Base-by-base conservation (phyloP, 2,797 vertebrate species). In the Aeoliscus strigatus region DNA sequence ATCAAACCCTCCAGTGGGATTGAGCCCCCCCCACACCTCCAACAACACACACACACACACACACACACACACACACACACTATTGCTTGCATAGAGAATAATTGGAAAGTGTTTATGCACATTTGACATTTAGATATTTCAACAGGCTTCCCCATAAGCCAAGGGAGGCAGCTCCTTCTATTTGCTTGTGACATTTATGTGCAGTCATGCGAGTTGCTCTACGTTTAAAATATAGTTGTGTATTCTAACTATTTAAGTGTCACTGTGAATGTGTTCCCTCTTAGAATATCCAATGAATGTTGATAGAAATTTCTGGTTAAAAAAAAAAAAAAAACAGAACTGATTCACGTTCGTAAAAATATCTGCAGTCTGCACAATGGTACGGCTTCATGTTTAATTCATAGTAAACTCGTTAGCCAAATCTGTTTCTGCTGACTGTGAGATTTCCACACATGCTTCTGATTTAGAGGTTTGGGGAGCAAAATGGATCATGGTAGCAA, bases 111-210 rank as follows among this genome's bases (percentile, higher is more conserved):
- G 79, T 86, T 86, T 82, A 83, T 89, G 74, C 54, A 28, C 65
- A 63, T 84, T 73, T 89, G 88, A 88, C 85, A 89, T 89, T 88
- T 87, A 67, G 84, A 82, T 86, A 82, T 86, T 85, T 88, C 77
- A 80, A 68, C 67, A 84, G 74, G 71, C 62, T 73, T 77, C 66
- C 60, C 66, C 54, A 69, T 86, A 79, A 88, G 84, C 79, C 70
- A 59, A 24, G 36, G 68, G 59, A 61, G 18, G 18, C 60, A 74
- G 52, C 50, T 54, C 30, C 46, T 68, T 75, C 6, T 64, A 77
- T 81, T 78, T 67, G 60, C 47, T 64, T 41, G 64, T 83, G 83
- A 84, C 82, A 87, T 89, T 85, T 86, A 73, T 67, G 60, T 40
- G 28, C 33, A 36, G 13, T 30, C 60, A 50, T 7, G 7, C 21